These are phyloP conservation scores for Parotocinclus haroldoi DNA, from an alignment of 2,797 vertebrate genomes.

Conservation along the genomic window DNA sequence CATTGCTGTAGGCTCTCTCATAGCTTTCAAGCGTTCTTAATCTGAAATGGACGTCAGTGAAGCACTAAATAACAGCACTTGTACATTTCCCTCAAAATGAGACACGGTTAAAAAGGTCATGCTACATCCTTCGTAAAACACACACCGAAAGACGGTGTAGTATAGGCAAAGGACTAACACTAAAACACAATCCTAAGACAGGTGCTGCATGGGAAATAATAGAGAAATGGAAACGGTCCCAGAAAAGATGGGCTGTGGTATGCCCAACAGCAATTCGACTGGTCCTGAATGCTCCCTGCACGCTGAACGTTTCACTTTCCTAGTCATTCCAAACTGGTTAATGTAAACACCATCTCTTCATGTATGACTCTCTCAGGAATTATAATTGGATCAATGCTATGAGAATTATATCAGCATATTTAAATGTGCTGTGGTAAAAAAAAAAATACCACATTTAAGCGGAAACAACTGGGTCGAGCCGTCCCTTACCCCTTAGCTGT, in stretches of 20 bases:
- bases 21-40: not conserved
- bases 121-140: conserved; percentile 6
- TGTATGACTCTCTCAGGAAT: conserved; percentile 35
- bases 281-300: conserved; percentile 30
- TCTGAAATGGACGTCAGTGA: not conserved
- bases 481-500: not conserved
- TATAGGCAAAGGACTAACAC: not conserved
- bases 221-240: conserved; percentile 27
- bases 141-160: conserved; percentile 6
- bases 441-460: conserved; percentile 66
- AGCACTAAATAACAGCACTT: conserved; percentile 9
- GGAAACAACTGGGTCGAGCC: conserved; percentile 49
- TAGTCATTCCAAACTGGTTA: not conserved
- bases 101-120: conserved; percentile 1
- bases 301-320: conserved; percentile 1
- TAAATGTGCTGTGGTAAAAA: conserved; percentile 72
- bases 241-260: conserved; percentile 13
- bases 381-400: conserved; percentile 48
- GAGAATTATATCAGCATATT: conserved; percentile 58
- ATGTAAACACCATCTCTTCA: conserved; percentile 26
- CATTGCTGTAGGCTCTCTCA: not conserved
- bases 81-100: not conserved
- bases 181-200: not conserved
- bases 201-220: conserved; percentile 10
- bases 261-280: conserved; percentile 14